Base-by-base conservation (phyloP, 2,113 vertebrate species). In the Gracilinanus agilis region DNA sequence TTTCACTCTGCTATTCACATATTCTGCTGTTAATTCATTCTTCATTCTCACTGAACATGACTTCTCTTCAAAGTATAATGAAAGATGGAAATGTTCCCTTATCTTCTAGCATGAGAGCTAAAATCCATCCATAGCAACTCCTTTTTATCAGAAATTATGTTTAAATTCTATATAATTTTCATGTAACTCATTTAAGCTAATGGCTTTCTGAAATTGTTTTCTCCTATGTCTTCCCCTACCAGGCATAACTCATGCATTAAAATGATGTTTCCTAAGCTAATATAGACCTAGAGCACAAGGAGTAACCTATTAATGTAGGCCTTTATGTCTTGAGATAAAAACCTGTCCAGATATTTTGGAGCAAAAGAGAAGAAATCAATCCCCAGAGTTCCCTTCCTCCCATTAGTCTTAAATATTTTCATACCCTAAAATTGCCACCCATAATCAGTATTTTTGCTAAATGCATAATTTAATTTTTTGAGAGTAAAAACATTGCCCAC, bases 121-220 rank as follows among this genome's bases (percentile, higher is more conserved):
- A 94, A 96, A 24, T 95, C 83, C 91, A n/a, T 90, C 94, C 89
- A 89, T 40, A 44, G 5, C 90, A 91, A 90, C 34, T 91, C 96
- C 91, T 96, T 67, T 61, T 95, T 55, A 92, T 29, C n/a, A 93
- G 27, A 34, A 54, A 58, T 67, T n/a, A 88, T 96, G 93, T 94
- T 90, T 96, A 91, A 88, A 54, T 94, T 24, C 44, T 90, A 19
- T 40, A 91, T 91, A 94, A 54, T 95, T 96, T 90, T 27, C 24
- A 75, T 90, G 92, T 90, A 94, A 91, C 24, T 34, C 6, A n/a
- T 29, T 92, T 89, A 96, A 95, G 49, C 54, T n/a, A 90, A 19
- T 7, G 16, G 16, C 90, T 94, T 91, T 92, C n/a, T 97, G 49
- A 93, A 16, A 96, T 34, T 89, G 25, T 61, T 75, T 61, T 93